Conservation (phyloP, 2,888 invertebrate species). For the Dicyrtomina minuta region DNA sequence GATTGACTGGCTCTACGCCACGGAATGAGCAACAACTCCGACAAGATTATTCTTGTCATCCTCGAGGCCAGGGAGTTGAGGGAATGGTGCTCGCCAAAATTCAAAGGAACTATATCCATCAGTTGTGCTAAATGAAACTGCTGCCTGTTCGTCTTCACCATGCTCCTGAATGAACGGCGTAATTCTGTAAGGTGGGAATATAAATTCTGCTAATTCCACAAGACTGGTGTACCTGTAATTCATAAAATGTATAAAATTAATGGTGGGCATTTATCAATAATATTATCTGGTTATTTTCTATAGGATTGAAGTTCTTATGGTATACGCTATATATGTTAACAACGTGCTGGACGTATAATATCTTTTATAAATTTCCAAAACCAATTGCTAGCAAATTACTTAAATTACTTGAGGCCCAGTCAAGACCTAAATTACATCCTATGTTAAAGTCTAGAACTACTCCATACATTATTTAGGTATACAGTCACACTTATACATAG, state of each 20-base stretch:
- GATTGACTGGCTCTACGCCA: no score
- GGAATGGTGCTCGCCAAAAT: slow-evolving; percentile 90
- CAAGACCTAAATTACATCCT: neutral
- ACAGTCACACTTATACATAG: no score
- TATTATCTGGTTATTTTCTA: neutral
- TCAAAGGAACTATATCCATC: slow-evolving; percentile 80
- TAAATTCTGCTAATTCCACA: slow-evolving; percentile 91
- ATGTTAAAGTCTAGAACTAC: no score
- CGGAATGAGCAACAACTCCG: no score
- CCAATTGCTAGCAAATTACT: no score
- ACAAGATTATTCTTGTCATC: no score
- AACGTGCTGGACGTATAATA: no score
- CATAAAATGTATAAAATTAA: neutral
- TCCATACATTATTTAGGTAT: no score
- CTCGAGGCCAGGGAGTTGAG: neutral
- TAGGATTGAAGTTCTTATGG: no score
- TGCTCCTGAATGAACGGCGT: neutral
- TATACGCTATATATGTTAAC: no score
- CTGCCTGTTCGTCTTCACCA: neutral
- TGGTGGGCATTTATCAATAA: neutral
- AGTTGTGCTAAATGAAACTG: slow-evolving; percentile 54
- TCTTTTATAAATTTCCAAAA: no score
- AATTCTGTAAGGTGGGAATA: slow-evolving; percentile 71
- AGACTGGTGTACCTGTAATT: slow-evolving; percentile 85
- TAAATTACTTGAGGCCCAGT: no score